phyloP scores from a whole-genome alignment of 2,113 vertebrate species.

The Anseranas semipalmata region DNA sequence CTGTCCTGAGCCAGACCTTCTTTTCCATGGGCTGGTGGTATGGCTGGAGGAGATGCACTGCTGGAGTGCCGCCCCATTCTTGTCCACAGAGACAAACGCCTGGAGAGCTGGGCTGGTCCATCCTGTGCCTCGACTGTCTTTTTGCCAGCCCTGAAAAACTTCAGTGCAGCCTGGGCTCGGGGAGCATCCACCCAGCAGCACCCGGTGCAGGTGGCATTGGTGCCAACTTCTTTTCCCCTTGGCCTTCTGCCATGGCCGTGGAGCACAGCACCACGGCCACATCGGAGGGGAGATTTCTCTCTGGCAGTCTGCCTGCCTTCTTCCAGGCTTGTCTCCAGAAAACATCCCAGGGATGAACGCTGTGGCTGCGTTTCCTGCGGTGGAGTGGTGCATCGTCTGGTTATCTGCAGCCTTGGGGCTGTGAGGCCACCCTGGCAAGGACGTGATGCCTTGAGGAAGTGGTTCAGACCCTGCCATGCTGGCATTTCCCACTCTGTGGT shows the following conservation, averaged over 20 bases:
- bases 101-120: not conserved
- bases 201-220: fast-evolving
- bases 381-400: not conserved
- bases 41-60: fast-evolving
- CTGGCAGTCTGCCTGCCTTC: fast-evolving
- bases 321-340: not conserved
- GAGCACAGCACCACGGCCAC: fast-evolving
- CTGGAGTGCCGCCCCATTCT: fast-evolving
- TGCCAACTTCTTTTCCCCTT: not conserved
- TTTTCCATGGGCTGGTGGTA: fast-evolving
- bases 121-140: fast-evolving
- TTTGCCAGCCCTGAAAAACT: not conserved
- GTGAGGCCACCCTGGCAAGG: not conserved
- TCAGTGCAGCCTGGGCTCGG: not conserved
- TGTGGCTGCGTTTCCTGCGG: not conserved
- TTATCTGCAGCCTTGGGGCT: not conserved
- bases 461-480: not conserved
- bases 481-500: not conserved
- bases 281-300: not conserved
- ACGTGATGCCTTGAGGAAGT: not conserved
- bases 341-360: fast-evolving
- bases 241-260: not conserved
- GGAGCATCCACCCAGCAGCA: not conserved
- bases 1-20: not conserved
- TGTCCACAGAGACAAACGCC: fast-evolving